A percentile compares a stretch with the other conserved stretches of the same genome.
phyloP scores from a whole-genome alignment of 1,140 invertebrate species.

The Macrosteles quadrilineatus region DNA sequence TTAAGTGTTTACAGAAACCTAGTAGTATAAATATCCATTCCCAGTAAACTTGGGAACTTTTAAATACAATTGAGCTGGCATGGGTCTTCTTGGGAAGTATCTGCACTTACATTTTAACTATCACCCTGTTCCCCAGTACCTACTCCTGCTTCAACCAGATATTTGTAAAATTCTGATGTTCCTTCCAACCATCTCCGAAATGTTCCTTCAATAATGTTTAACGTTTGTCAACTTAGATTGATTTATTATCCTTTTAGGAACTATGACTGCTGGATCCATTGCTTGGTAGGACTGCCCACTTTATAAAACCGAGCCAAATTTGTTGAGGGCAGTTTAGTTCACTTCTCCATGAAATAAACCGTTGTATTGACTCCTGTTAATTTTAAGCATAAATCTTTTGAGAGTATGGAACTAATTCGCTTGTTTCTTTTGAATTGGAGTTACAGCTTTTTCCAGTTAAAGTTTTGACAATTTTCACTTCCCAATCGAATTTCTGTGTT shows the following conservation, averaged over 20 bases:
- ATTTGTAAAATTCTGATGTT: slow-evolving; percentile 15
- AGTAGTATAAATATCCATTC: too few species aligned
- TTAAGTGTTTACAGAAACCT: too few species aligned
- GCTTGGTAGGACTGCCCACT: neutral
- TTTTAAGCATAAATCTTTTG: slow-evolving; percentile 35
- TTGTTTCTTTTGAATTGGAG: slow-evolving; percentile 6
- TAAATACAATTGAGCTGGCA: too few species aligned
- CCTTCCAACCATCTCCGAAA: too few species aligned
- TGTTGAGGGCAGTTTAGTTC: slow-evolving; percentile 2
- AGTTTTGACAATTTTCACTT: slow-evolving; percentile 20
- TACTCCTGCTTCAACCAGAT: neutral
- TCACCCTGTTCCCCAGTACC: neutral
- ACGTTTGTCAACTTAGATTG: slow-evolving; percentile 24
- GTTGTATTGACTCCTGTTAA: slow-evolving; percentile 20
- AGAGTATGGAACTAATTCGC: slow-evolving; percentile 25
- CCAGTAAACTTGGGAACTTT: too few species aligned
- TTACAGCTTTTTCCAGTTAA: slow-evolving; percentile 32
- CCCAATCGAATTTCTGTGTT: slow-evolving; percentile 28
- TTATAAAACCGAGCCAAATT: neutral
- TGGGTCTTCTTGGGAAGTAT: too few species aligned
- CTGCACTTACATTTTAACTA: neutral
- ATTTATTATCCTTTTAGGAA: neutral
- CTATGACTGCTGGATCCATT: slow-evolving; percentile 7
- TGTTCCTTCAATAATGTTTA: too few species aligned
- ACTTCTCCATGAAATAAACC: slow-evolving; percentile 31